Evolutionary conservation across 2,797 vertebrate species (phyloP).

Genomic region (Nannoperca obscura): DNA sequence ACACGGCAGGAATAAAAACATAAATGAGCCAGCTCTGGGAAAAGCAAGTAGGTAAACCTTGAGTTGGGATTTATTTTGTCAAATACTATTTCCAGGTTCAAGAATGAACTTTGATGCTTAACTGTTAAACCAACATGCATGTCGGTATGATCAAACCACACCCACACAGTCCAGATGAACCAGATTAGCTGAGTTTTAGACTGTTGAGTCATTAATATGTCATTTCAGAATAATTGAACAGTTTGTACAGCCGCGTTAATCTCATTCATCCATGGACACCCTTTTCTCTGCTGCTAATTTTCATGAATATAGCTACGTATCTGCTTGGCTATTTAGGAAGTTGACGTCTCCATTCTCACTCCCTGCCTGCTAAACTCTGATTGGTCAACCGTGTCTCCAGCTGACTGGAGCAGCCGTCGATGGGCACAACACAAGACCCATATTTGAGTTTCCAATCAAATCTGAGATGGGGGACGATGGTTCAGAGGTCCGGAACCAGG

Average conservation of each 20-base stretch:
- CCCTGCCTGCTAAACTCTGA: constrained; percentile 7
- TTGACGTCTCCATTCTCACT: not conserved
- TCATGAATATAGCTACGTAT: not conserved
- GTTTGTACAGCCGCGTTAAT: no score
- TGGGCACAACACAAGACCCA: not conserved
- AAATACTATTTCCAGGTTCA: no score
- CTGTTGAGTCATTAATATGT: not conserved
- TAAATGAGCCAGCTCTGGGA: not conserved
- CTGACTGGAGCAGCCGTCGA: not conserved
- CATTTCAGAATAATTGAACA: not conserved
- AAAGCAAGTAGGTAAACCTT: not conserved
- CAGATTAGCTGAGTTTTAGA: no score
- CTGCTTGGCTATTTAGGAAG: not conserved
- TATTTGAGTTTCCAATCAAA: constrained; percentile 8
- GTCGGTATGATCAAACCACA: not conserved
- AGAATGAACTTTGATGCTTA: no score
- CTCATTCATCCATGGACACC: not conserved
- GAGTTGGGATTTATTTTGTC: not conserved
- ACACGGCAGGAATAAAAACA: not conserved
- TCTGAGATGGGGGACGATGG: not conserved
- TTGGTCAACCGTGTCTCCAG: constrained; percentile 8
- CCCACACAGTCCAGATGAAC: no score
- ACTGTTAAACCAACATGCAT: no score
- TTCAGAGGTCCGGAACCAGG: constrained; percentile 35
- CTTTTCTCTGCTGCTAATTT: not conserved